Evolutionary conservation across 2,797 vertebrate genomes (phyloP).

Genomic region (Cynopterus sphinx): DNA sequence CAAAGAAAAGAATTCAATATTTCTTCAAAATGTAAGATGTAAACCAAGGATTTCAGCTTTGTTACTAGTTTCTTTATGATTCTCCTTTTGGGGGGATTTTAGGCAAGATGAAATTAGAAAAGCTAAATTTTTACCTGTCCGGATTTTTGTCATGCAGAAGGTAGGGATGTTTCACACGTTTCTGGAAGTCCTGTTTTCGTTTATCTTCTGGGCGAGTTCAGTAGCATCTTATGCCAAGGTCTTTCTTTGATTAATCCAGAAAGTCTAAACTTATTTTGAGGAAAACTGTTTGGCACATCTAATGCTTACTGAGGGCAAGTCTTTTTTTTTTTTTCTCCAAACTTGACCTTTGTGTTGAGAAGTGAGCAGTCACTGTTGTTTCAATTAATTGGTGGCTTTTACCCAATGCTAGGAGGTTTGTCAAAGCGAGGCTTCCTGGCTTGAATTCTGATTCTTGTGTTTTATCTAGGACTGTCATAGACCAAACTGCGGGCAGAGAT

Average conservation of each 20-base stretch:
- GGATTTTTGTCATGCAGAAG: not conserved
- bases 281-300: not conserved
- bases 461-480: not conserved
- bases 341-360: not conserved
- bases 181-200: not conserved
- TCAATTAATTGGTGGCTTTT: not conserved
- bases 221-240: not conserved
- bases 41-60: not conserved
- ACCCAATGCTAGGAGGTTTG: not conserved
- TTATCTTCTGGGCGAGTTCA: not conserved
- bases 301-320: not conserved
- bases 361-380: not conserved
- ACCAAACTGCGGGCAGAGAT: not conserved
- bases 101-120: conserved; percentile 24
- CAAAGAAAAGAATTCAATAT: not conserved
- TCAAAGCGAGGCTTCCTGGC: not conserved
- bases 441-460: not conserved
- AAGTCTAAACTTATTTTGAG: not conserved
- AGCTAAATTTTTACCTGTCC: not conserved
- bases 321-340: not conserved
- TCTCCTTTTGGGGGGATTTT: not conserved
- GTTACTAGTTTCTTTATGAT: not conserved
- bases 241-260: not conserved
- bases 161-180: not conserved
- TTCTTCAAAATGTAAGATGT: not conserved